phyloP scores from a whole-genome alignment of 2,888 invertebrate genomes.

The Stramonita haemastoma region DNA sequence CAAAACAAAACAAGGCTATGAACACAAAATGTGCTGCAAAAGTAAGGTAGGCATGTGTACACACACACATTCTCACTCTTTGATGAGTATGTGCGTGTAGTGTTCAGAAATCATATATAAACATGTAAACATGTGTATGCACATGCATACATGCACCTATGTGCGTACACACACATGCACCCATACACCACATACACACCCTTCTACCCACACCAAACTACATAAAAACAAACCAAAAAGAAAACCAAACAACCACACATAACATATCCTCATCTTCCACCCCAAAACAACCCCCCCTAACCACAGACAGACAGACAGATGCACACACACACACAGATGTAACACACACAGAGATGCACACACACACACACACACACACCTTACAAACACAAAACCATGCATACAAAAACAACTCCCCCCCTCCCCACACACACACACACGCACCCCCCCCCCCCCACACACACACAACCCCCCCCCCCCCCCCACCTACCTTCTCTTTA shows the following conservation, averaged over 20 bases:
- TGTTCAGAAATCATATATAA: background rate
- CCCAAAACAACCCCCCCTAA: no score
- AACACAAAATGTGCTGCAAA: no score
- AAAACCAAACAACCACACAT: no score
- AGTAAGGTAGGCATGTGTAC: background rate
- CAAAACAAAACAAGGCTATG: no score
- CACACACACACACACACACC: background rate
- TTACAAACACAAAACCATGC: background rate
- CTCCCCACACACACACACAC: background rate
- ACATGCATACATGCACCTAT: background rate
- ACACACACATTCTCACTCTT: background rate
- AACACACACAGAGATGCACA: background rate
- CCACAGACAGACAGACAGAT: background rate
- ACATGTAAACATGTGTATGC: background rate
- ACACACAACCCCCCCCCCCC: background rate
- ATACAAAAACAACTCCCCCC: background rate
- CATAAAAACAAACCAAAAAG: background rate
- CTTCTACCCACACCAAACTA: background rate
- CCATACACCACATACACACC: background rate
- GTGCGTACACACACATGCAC: background rate
- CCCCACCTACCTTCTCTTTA: slow-evolving; percentile 74
- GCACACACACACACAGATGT: background rate
- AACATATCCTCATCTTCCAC: no score
- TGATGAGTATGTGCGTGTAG: background rate
- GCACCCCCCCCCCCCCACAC: background rate